phyloP scores from a whole-genome alignment of 1,140 invertebrate genomes.

The Eumaeus atala region DNA sequence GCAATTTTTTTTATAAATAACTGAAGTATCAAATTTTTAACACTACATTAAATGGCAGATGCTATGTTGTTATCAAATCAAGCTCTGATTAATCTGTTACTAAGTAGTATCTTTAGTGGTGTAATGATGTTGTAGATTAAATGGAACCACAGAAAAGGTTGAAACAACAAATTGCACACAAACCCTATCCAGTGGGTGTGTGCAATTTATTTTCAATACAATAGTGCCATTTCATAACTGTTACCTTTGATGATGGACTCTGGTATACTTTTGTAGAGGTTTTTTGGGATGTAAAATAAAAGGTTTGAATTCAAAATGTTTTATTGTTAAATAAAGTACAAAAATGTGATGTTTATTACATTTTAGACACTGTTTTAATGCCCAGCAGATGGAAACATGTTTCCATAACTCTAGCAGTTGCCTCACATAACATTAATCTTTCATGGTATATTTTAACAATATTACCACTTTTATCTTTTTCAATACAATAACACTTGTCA shows the following conservation, averaged over 20 bases:
- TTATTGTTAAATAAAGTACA: conserved; percentile 30
- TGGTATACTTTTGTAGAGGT: conserved; percentile 71
- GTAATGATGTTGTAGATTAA: conserved; percentile 2
- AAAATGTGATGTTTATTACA: conserved; percentile 77
- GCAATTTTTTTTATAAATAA: too few relatives aligned
- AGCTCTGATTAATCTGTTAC: too few relatives aligned
- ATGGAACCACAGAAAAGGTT: too few relatives aligned
- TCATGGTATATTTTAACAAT: conserved; percentile 90
- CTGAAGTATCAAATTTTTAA: too few relatives aligned
- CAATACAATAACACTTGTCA: conserved; percentile 97
- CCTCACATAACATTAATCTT: conserved; percentile 93
- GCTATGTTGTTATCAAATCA: conserved; percentile 3
- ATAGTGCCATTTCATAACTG: conserved; percentile 44
- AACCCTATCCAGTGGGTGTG: not conserved
- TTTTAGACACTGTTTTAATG: conserved; percentile 91
- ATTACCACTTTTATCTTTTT: conserved; percentile 87
- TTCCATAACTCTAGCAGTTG: conserved; percentile 90
- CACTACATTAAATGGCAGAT: not conserved
- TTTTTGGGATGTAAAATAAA: conserved; percentile 65
- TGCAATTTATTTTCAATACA: conserved; percentile 8
- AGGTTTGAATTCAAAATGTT: conserved; percentile 46
- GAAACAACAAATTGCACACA: not conserved
- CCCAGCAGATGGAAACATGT: conserved; percentile 93
- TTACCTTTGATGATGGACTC: conserved; percentile 59
- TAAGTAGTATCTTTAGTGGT: not conserved